A percentile compares a stretch with the other conserved stretches of the same genome.
phyloP scores from a whole-genome alignment of 1,140 invertebrate species.

The Polypedilum vanderplanki region DNA sequence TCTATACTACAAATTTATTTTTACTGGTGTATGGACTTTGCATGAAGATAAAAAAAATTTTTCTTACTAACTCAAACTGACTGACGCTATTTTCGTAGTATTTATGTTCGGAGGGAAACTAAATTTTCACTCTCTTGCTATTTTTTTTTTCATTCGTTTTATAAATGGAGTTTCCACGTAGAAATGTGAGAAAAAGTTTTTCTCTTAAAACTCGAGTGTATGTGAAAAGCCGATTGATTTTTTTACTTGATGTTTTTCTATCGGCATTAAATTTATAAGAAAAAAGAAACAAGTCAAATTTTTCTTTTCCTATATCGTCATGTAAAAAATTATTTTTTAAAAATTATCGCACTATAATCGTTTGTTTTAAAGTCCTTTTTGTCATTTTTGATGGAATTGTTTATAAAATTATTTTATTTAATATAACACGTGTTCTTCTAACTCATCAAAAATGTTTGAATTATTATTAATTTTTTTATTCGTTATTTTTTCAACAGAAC shows the following conservation, averaged over 20 bases:
- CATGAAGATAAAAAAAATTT: background rate
- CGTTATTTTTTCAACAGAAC: conserved; percentile 56
- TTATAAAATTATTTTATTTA: background rate
- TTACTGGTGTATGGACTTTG: conserved; percentile 10
- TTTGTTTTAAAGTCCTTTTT: background rate
- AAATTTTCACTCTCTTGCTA: background rate
- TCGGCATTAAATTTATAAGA: background rate
- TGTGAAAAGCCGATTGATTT: background rate
- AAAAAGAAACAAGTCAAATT: background rate
- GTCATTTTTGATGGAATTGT: background rate
- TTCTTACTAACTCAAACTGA: conserved; percentile 5
- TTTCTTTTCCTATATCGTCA: background rate
- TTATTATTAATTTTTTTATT: conserved; percentile 14
- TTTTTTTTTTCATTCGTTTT: background rate
- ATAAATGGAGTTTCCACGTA: conserved; percentile 11
- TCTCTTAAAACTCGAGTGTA: background rate
- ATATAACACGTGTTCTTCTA: no score
- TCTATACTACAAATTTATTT: background rate
- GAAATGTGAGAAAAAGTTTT: background rate
- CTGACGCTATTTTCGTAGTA: conserved; percentile 11
- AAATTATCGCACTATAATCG: background rate
- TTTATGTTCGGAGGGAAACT: background rate
- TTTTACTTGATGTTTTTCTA: background rate
- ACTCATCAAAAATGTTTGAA: background rate
- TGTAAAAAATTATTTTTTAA: background rate